Evolutionary conservation across 2,888 invertebrate genomes (phyloP).

Genomic region (Sabellastarte sp.): DNA sequence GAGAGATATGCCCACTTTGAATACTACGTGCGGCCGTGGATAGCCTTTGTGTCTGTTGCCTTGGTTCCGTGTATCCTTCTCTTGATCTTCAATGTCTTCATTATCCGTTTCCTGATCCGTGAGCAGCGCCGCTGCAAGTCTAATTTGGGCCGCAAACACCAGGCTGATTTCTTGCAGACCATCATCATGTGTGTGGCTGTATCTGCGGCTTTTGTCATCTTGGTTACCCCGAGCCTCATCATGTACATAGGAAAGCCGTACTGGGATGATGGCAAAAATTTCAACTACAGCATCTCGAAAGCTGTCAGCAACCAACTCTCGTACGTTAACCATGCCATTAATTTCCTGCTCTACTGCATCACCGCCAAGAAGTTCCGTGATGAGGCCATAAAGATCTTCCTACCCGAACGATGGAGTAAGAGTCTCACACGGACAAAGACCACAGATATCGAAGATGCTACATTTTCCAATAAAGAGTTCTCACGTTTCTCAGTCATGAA

Average conservation of each 20-base stretch:
- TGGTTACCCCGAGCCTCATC: conserved; percentile 30
- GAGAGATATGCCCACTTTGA: conserved; percentile 26
- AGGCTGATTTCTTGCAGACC: conserved; percentile 25
- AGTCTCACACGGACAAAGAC: no score
- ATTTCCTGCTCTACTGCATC: conserved; percentile 33
- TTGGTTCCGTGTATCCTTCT: conserved; percentile 24
- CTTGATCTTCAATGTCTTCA: conserved; percentile 26
- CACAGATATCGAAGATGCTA: no score
- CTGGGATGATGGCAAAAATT: conserved; percentile 17
- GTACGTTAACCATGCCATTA: conserved; percentile 30
- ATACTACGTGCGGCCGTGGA: conserved; percentile 29
- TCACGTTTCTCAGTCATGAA: no score
- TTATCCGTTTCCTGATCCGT: conserved; percentile 22
- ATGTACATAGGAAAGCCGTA: conserved; percentile 30
- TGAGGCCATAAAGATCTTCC: conserved; percentile 21
- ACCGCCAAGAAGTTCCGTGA: conserved; percentile 27
- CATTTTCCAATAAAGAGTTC: no score
- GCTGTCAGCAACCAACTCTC: conserved; percentile 29
- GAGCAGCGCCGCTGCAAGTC: neutral
- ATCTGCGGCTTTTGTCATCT: conserved; percentile 30
- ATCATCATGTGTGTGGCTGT: conserved; percentile 31
- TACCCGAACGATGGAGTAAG: no score
- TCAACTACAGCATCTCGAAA: conserved; percentile 24
- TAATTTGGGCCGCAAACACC: neutral
- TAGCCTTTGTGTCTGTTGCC: conserved; percentile 26